Evolutionary conservation across 2,113 vertebrate species (phyloP).

Genomic region (Barbus barbus): DNA sequence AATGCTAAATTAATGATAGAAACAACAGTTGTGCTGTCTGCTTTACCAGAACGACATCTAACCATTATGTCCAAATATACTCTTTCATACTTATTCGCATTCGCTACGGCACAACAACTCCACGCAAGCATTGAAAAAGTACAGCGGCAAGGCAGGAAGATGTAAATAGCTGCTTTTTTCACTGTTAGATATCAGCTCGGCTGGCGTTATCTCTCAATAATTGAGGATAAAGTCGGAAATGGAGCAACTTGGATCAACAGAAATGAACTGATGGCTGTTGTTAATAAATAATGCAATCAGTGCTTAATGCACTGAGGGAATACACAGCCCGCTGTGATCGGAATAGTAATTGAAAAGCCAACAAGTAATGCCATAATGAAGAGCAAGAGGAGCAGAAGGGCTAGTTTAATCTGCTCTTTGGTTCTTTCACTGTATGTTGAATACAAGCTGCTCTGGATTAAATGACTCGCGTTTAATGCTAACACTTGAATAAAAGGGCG

Average conservation of each 20-base stretch:
- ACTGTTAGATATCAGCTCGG: constrained; percentile 44
- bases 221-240: constrained; percentile 63
- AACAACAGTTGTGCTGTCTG: background rate
- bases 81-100: background rate
- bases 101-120: background rate
- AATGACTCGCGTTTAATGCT: constrained; percentile 6
- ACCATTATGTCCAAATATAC: background rate
- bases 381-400: background rate
- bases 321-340: constrained; percentile 56
- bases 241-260: constrained; percentile 62
- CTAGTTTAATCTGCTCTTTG: constrained; percentile 20
- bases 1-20: background rate
- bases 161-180: background rate
- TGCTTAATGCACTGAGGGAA: constrained; percentile 46
- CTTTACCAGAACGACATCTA: constrained; percentile 1
- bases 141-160: background rate
- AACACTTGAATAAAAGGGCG: constrained; percentile 21
- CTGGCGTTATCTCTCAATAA: constrained; percentile 66
- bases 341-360: constrained; percentile 66
- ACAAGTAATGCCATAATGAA: constrained; percentile 54
- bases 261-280: constrained; percentile 54
- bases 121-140: background rate
- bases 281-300: constrained; percentile 67
- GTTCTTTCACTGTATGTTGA: constrained; percentile 41
- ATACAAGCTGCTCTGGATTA: constrained; percentile 17